phyloP scores from a whole-genome alignment of 1,140 invertebrate genomes.

The Aphelinus certus region DNA sequence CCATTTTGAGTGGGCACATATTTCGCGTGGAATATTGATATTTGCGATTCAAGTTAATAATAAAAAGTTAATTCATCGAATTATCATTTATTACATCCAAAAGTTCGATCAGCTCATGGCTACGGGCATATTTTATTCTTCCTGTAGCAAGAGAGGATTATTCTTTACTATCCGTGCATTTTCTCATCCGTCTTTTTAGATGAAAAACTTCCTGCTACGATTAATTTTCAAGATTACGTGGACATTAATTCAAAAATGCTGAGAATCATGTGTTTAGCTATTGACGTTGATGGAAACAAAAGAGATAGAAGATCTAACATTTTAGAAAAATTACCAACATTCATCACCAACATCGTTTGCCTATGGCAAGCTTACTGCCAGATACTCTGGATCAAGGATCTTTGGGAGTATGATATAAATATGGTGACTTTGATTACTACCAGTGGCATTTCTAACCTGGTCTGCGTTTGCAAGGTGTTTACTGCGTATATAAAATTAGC shows the following conservation, averaged over 20 bases:
- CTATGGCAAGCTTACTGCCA: background rate
- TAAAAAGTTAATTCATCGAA: too few relatives aligned
- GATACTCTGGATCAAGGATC: background rate
- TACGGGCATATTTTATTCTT: too few relatives aligned
- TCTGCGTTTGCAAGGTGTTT: slow-evolving; percentile 4
- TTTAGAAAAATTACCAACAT: background rate
- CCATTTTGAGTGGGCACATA: too few relatives aligned
- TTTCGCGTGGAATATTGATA: too few relatives aligned
- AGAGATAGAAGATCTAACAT: background rate
- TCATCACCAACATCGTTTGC: background rate
- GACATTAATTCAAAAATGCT: background rate
- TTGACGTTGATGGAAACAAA: background rate
- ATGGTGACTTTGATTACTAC: background rate
- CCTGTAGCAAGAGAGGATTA: too few relatives aligned
- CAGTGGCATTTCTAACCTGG: background rate
- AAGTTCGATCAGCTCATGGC: too few relatives aligned
- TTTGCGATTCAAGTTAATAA: too few relatives aligned
- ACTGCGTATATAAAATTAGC: background rate
- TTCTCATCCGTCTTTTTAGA: too few relatives aligned
- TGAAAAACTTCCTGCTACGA: too few relatives aligned
- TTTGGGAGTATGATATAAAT: background rate
- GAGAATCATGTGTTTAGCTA: background rate
- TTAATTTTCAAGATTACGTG: background rate
- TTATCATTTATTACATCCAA: too few relatives aligned
- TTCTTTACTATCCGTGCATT: too few relatives aligned